Percentiles rank a stretch among this genome's conserved stretches.
phyloP scores from a whole-genome alignment of 2,113 vertebrate species.

The Brachyistius frenatus region DNA sequence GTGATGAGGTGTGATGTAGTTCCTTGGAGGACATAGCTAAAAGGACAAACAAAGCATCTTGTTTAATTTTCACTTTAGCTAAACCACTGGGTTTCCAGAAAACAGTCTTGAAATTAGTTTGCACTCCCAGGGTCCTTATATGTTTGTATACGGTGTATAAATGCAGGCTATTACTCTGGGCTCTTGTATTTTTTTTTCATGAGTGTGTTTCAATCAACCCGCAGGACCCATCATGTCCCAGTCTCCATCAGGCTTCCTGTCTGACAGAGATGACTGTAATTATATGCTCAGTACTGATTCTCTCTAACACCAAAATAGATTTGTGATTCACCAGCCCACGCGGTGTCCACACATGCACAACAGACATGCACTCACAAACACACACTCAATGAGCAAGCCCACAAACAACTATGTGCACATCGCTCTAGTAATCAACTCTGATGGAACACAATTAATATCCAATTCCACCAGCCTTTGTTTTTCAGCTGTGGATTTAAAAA shows the following conservation, averaged over 20 bases:
- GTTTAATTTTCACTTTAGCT: slow-evolving; percentile 36
- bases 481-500: slow-evolving; percentile 64
- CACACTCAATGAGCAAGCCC: slow-evolving; percentile 17
- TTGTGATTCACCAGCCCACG: slow-evolving; percentile 78
- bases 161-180: slow-evolving; percentile 19
- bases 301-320: slow-evolving; percentile 77
- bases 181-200: background rate
- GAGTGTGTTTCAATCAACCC: slow-evolving; percentile 49
- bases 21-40: background rate
- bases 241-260: slow-evolving; percentile 50
- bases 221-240: slow-evolving; percentile 43
- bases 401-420: slow-evolving; percentile 51
- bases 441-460: slow-evolving; percentile 78
- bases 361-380: slow-evolving; percentile 1
- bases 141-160: slow-evolving; percentile 2
- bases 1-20: background rate
- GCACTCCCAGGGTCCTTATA: background rate
- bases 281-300: slow-evolving; percentile 70
- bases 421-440: slow-evolving; percentile 72
- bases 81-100: slow-evolving; percentile 14
- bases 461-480: slow-evolving; percentile 65
- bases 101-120: slow-evolving; percentile 21
- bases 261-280: slow-evolving; percentile 77
- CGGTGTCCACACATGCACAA: slow-evolving; percentile 50
- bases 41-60: slow-evolving; percentile 5